These are phyloP conservation scores for Polia nebulosa DNA, from an alignment of 2,888 invertebrate species.

Conservation along the genomic window DNA sequence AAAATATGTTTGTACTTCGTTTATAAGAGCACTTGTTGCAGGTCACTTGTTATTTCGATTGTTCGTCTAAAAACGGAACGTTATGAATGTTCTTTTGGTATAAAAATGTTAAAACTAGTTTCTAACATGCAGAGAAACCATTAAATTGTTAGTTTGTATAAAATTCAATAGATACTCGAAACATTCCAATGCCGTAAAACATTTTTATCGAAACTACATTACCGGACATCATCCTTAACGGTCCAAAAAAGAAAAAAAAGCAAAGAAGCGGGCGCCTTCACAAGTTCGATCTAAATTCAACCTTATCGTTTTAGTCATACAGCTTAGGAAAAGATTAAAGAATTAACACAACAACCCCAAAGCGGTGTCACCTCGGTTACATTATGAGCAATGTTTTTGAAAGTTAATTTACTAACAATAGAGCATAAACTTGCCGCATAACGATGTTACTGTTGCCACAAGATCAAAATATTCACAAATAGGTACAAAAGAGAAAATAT, in stretches of 20 bases:
- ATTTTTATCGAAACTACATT: slow-evolving; percentile 71
- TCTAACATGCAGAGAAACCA: slow-evolving; percentile 70
- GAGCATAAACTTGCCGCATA: slow-evolving; percentile 39
- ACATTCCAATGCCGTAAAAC: slow-evolving; percentile 64
- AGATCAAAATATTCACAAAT: slow-evolving; percentile 36
- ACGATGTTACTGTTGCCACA: slow-evolving; percentile 10
- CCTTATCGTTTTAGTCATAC: slow-evolving; percentile 52
- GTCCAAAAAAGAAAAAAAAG: slow-evolving; percentile 62
- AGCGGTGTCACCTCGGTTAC: slow-evolving; percentile 46
- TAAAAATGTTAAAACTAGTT: slow-evolving; percentile 59
- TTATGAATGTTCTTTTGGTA: slow-evolving; percentile 79
- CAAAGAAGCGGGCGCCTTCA: slow-evolving; percentile 71
- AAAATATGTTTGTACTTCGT: slow-evolving; percentile 75
- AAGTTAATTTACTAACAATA: slow-evolving; percentile 61
- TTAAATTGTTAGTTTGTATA: slow-evolving; percentile 62
- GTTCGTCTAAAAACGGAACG: slow-evolving; percentile 75
- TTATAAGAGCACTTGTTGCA: slow-evolving; percentile 81
- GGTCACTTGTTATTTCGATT: slow-evolving; percentile 75
- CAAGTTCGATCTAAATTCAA: slow-evolving; percentile 32
- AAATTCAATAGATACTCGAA: slow-evolving; percentile 57
- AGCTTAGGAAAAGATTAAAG: slow-evolving; percentile 49
- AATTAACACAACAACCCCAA: slow-evolving; percentile 34
- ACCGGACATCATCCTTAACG: slow-evolving; percentile 69
- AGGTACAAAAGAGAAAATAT: slow-evolving; percentile 39
- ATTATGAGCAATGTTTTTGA: slow-evolving; percentile 60